phyloP scores from a whole-genome alignment of 2,888 invertebrate species.

The Calameuta filiformis region DNA sequence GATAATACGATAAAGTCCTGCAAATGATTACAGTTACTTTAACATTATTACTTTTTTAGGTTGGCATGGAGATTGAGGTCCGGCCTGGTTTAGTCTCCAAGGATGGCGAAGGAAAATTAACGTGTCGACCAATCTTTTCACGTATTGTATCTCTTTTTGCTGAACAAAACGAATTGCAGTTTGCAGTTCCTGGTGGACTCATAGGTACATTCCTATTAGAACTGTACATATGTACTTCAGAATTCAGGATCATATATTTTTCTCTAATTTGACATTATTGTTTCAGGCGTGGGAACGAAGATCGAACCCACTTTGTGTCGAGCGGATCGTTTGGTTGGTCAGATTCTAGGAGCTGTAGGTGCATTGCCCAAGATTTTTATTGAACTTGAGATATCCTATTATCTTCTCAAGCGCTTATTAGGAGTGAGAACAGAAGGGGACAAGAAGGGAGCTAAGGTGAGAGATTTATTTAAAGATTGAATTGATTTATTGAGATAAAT shows the following conservation, averaged over 20 bases:
- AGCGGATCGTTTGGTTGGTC: slow-evolving; percentile 96
- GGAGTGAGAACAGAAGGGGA: slow-evolving; percentile 99
- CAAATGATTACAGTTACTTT: not conserved
- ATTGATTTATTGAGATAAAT: slow-evolving; percentile 9
- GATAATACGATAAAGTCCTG: not conserved
- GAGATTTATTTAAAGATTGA: slow-evolving; percentile 7
- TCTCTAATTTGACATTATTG: slow-evolving; percentile 18
- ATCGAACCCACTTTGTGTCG: slow-evolving; percentile 99
- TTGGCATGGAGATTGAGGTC: slow-evolving; percentile 99
- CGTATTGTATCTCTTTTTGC: slow-evolving; percentile 96
- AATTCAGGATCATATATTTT: not conserved
- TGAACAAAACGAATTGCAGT: slow-evolving; percentile 98
- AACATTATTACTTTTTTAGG: slow-evolving; percentile 57
- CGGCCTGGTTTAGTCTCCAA: slow-evolving; percentile 98
- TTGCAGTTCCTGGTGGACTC: slow-evolving; percentile 98
- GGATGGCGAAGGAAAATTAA: slow-evolving; percentile 93
- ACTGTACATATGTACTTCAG: not conserved
- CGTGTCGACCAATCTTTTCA: slow-evolving; percentile 96
- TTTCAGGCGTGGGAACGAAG: slow-evolving; percentile 92
- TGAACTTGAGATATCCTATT: slow-evolving; percentile 98
- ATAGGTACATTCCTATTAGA: slow-evolving; percentile 73
- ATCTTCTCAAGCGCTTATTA: slow-evolving; percentile 91
- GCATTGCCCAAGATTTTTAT: slow-evolving; percentile 97
- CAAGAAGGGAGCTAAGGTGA: slow-evolving; percentile 96
- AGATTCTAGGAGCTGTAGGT: slow-evolving; percentile 94